Evolutionary conservation across 2,797 vertebrate genomes (phyloP).

Genomic region (Knipowitschia caucasica): DNA sequence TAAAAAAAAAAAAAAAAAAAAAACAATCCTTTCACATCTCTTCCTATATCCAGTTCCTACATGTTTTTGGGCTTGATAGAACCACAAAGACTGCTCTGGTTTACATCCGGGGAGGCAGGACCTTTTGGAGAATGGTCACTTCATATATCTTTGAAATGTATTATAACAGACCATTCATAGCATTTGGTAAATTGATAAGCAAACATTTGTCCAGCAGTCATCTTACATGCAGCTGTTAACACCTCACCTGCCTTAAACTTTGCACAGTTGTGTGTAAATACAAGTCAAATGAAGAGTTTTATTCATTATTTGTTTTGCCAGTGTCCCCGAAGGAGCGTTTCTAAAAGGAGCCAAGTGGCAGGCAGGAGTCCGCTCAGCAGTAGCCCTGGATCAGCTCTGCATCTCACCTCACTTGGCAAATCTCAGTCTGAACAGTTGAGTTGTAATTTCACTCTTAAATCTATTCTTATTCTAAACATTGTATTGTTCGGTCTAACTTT

Average conservation of each 20-base stretch:
- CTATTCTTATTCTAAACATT: too few species aligned
- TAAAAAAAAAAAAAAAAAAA: too few species aligned
- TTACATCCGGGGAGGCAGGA: not conserved
- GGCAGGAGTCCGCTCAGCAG: constrained; percentile 31
- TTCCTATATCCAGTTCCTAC: not conserved
- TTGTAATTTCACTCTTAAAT: constrained; percentile 1
- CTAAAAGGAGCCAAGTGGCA: constrained; percentile 30
- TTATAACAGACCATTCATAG: too few species aligned
- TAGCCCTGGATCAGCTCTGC: constrained; percentile 31
- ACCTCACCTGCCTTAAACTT: constrained; percentile 4
- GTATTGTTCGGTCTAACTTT: not conserved
- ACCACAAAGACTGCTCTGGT: not conserved
- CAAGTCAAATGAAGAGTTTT: not conserved
- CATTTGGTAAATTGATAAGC: not conserved
- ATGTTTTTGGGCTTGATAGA: not conserved
- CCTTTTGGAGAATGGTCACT: not conserved
- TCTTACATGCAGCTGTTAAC: not conserved
- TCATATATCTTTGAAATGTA: not conserved
- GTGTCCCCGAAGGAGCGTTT: constrained; percentile 41
- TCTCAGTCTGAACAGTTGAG: constrained; percentile 37
- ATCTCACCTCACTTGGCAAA: constrained; percentile 22
- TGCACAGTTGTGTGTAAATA: not conserved
- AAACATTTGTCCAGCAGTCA: not conserved
- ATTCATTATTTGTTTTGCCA: constrained; percentile 35
- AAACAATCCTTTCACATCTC: too few species aligned